phyloP scores from a whole-genome alignment of 2,888 invertebrate species.

The Cheilosia urbana region DNA sequence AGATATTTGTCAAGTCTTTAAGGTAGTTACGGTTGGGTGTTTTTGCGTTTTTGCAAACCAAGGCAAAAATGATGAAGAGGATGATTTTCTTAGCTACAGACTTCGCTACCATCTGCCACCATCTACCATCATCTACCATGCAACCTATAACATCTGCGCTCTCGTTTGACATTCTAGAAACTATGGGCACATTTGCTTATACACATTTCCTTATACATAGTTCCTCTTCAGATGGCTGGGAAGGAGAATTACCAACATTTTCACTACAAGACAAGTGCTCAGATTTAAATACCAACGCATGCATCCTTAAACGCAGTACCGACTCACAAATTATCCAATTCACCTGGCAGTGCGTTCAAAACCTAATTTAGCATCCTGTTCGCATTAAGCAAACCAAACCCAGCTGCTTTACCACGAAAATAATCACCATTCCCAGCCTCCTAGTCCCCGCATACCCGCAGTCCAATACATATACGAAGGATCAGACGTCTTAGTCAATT shows the following conservation, averaged over 20 bases:
- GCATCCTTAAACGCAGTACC: neutral
- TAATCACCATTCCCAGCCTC: conserved; percentile 25
- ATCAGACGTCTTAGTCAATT: conserved; percentile 77
- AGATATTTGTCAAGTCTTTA: conserved; percentile 32
- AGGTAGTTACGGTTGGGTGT: neutral
- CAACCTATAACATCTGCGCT: no score
- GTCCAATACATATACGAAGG: conserved; percentile 7
- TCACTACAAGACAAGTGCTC: neutral
- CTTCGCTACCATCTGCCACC: no score
- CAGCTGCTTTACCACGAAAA: conserved; percentile 46
- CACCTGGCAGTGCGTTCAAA: conserved; percentile 53
- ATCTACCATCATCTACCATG: no score
- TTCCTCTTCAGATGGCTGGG: no score
- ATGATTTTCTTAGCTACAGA: no score
- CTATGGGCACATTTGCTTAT: no score
- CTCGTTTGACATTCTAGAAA: no score
- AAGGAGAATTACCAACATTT: no score
- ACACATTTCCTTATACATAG: no score
- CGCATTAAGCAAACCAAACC: conserved; percentile 24
- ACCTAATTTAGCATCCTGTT: conserved; percentile 32
- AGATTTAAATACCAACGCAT: neutral
- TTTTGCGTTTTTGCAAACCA: neutral
- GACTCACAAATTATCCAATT: conserved; percentile 31
- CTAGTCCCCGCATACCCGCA: neutral
- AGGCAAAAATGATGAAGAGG: no score